Percentiles rank a stretch among this genome's conserved stretches.
phyloP scores from a whole-genome alignment of 2,797 vertebrate species.

The Rhinatrema bivittatum region DNA sequence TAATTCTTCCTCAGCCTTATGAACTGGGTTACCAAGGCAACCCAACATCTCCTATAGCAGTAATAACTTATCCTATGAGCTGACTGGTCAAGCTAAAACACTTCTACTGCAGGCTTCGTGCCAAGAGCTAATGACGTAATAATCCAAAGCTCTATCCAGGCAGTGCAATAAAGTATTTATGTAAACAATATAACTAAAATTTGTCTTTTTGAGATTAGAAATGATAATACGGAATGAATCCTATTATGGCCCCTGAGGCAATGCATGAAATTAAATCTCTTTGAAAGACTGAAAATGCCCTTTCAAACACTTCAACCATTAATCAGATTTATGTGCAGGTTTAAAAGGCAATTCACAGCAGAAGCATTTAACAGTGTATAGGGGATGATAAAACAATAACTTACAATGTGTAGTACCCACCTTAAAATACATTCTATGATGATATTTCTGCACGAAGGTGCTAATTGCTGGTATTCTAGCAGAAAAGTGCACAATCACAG shows the following conservation, averaged over 20 bases:
- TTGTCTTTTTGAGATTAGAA: background rate
- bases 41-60: no score
- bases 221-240: background rate
- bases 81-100: background rate
- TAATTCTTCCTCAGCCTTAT: background rate
- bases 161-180: background rate
- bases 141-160: background rate
- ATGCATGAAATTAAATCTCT: background rate
- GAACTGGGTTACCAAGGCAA: background rate
- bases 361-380: no score
- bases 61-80: background rate
- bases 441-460: no score
- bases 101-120: fast-evolving
- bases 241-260: background rate
- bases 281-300: background rate
- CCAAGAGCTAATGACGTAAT: background rate
- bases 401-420: no score
- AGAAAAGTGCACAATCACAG: no score
- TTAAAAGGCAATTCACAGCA: background rate
- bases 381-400: no score
- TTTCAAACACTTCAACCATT: background rate
- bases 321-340: background rate
- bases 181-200: background rate
- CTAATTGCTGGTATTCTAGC: no score
- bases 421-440: no score